Evolutionary conservation across 2,113 vertebrate genomes (phyloP), one percentile per base, ranked within the genome.

Genomic region (Corythoichthys haematopterus): DNA sequence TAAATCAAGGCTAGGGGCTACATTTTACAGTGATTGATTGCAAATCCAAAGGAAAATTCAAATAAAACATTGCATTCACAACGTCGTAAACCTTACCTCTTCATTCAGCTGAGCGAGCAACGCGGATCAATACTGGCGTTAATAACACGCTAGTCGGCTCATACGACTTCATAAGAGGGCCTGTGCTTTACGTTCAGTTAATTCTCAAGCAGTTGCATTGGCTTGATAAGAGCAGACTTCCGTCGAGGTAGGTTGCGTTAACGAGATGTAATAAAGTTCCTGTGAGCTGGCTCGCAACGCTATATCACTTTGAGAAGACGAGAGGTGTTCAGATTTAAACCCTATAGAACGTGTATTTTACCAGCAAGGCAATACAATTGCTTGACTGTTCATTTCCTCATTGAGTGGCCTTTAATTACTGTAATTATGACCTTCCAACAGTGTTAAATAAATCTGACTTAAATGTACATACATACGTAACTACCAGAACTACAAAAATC

Each of bases 221-320:
- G 48, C 48, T 51, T 51, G 15, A 50, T 50, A 50, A 47, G 9
- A 12, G 47, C 47, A 4, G 47, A 50, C 47, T 50, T 16, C 48
- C 1, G 15, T 14, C 1, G 15, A 51, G 48, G 15, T 80, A 65
- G 72, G 70, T 75, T 3, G 65, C 72, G 62, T 82, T 86, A 86
- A 86, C 80, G 81, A 81, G 75, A 81, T 66, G 73, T 71, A 78
- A 71, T 71, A 78, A 72, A 80, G 77, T 14, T 7, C 40, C 9
- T 43, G 40, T 8, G 40, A 43, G 40, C 40, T 8, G 40, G 9
- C 40, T 43, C 40, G 9, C 40, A 43, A 43, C 3, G 20, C 20
- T 28, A 28, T 28, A 28, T 28, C 20, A 43, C 3, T 43, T 43
- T 43, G 40, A 8, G 9, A 43, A 43, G 40, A 43, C 40, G 40